Base-by-base conservation (phyloP, 2,888 invertebrate species). In the Drosophila kuntzei region DNA sequence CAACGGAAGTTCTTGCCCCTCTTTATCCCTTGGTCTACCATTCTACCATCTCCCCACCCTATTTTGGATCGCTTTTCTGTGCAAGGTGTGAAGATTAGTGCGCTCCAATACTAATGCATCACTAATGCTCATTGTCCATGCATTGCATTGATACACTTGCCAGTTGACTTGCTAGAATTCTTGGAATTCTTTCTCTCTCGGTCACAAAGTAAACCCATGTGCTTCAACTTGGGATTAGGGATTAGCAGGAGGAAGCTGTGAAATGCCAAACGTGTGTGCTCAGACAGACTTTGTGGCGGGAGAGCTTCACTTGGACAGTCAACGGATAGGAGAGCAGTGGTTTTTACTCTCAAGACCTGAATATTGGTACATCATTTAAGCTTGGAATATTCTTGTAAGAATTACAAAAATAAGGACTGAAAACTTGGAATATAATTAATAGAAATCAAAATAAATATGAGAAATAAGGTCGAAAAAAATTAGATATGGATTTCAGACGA, bases 21-120 rank as follows among this genome's bases (percentile, higher is more conserved):
- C 39, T 44, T 12, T 41, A 7, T 1, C 22, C 11, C 39, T 32
- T 11, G 16, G 0, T 6, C 29, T 4, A n/a, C n/a, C n/a, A n/a
- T 20, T 7, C 20, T 12, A 32, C 9, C 18, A 32, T 22, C 9
- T 5, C 18, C 29, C 0, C 7, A 8, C 22, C 14, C 9, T n/a
- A 14, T 4, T 34, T 74, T 60, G 62, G 68, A 57, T 60, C 66
- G 86, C 22, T 47, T 44, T 44, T 51, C 61, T 62, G 70, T 69
- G 55, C 76, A 66, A 88, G 80, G 90, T 90, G 89, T 89, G 80
- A 90, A 78, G 79, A 86, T 88, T 88, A 81, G 80, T 87, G 85
- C 85, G 82, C 83, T 75, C 79, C 70, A 72, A 75, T 76, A 79
- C 58, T 50, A 44, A 54, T 58, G 63, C 41, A 16, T 16, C 68